These are phyloP conservation scores for Eupithecia subumbrata DNA, from an alignment of 2,888 invertebrate genomes.

Conservation along the genomic window DNA sequence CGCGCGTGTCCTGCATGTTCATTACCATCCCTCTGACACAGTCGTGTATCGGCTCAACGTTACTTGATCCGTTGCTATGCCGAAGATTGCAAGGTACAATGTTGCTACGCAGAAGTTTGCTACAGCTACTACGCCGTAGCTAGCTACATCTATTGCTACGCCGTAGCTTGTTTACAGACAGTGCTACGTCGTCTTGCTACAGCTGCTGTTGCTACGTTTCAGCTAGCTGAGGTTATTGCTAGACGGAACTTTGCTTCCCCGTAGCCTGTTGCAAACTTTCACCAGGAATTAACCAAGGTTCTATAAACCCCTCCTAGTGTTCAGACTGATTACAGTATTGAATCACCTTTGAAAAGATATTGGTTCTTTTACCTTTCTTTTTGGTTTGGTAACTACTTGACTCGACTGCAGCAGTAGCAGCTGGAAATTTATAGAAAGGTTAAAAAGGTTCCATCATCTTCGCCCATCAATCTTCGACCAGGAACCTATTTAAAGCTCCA, in stretches of 20 bases:
- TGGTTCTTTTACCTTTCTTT: too few species aligned
- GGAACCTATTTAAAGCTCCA: background rate
- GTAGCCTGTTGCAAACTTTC: too few species aligned
- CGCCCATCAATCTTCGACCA: slow-evolving; percentile 3
- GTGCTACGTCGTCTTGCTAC: background rate
- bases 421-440: background rate
- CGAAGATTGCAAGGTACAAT: too few species aligned
- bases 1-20: background rate
- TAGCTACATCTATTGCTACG: background rate
- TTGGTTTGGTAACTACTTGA: too few species aligned
- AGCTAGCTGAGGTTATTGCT: too few species aligned
- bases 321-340: too few species aligned
- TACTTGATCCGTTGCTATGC: background rate
- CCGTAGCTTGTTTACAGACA: background rate
- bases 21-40: background rate
- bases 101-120: background rate
- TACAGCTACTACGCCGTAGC: background rate
- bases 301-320: too few species aligned
- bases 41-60: too few species aligned
- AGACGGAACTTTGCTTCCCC: background rate
- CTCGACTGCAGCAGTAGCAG: background rate
- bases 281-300: too few species aligned
- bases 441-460: background rate
- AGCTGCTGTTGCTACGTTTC: too few species aligned
- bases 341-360: too few species aligned